Percentiles rank a stretch among this genome's conserved stretches.
These are phyloP conservation scores for Coelinius sp. DNA, from an alignment of 2,888 invertebrate species.

Conservation along the genomic window DNA sequence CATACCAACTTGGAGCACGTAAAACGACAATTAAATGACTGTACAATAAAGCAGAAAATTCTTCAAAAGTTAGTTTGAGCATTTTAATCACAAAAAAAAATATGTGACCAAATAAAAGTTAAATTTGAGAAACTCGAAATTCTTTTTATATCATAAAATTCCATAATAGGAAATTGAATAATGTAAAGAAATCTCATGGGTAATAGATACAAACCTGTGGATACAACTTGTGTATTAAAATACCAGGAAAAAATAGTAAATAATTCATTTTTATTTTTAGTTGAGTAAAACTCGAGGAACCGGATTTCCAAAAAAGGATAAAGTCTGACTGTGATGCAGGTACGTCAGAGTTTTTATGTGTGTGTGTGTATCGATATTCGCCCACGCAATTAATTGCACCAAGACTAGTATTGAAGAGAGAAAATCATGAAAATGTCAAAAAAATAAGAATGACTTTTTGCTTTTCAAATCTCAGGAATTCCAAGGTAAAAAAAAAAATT, in stretches of 20 bases:
- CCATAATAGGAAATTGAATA: too few species aligned
- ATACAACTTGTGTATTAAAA: background rate
- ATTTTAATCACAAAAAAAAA: background rate
- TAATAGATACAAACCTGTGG: background rate
- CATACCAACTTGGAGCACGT: background rate
- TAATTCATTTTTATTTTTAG: background rate
- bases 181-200: too few species aligned
- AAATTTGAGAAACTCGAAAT: too few species aligned
- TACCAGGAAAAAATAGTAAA: background rate
- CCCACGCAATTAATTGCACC: constrained; percentile 32
- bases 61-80: too few species aligned
- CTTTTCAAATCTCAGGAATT: constrained; percentile 11
- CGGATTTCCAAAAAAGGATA: constrained; percentile 68
- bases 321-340: constrained; percentile 51
- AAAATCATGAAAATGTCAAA: constrained; percentile 10
- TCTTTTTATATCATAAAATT: too few species aligned
- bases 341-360: constrained; percentile 24
- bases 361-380: constrained; percentile 4
- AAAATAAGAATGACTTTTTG: constrained; percentile 2
- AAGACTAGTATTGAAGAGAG: constrained; percentile 15
- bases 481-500: constrained; percentile 1
- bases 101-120: too few species aligned
- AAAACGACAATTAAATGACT: background rate
- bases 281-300: constrained; percentile 41
- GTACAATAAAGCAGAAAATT: background rate